Conservation (phyloP, 2,113 vertebrate genomes). For the Xenus cinereus region DNA sequence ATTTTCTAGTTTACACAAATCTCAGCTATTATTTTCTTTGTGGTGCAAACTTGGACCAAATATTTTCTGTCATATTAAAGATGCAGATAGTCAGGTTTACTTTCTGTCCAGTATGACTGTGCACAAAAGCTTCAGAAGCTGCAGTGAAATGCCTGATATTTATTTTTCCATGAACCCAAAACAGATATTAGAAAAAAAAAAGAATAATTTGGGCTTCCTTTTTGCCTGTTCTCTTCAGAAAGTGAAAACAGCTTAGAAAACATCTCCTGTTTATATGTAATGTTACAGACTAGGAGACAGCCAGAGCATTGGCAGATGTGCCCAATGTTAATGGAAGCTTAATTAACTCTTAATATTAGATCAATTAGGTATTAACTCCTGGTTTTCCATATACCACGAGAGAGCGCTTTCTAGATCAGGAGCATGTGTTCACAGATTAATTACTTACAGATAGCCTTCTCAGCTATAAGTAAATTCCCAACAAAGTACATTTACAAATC, state of each 20-base stretch:
- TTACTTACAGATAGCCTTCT: neutral
- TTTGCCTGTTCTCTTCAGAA: neutral
- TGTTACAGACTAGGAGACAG: neutral
- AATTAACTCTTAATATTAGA: neutral
- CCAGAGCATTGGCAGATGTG: neutral
- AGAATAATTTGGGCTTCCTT: neutral
- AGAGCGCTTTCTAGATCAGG: neutral
- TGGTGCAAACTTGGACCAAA: neutral
- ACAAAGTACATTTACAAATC: neutral
- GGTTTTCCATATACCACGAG: neutral
- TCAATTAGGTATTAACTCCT: neutral
- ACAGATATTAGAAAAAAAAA: neutral
- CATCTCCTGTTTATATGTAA: neutral
- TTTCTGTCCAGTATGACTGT: neutral
- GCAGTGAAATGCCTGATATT: neutral
- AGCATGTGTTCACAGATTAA: neutral
- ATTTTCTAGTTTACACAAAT: slow-evolving; percentile 47
- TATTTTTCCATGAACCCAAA: neutral
- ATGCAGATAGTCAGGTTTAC: neutral
- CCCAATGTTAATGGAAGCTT: neutral
- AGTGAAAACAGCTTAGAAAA: neutral
- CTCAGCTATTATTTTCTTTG: slow-evolving; percentile 41
- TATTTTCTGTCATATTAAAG: slow-evolving; percentile 30
- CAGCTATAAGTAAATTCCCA: neutral
- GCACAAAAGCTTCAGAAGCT: slow-evolving; percentile 13